phyloP scores from a whole-genome alignment of 1,140 invertebrate genomes.

The Aphaenogaster rudis region DNA sequence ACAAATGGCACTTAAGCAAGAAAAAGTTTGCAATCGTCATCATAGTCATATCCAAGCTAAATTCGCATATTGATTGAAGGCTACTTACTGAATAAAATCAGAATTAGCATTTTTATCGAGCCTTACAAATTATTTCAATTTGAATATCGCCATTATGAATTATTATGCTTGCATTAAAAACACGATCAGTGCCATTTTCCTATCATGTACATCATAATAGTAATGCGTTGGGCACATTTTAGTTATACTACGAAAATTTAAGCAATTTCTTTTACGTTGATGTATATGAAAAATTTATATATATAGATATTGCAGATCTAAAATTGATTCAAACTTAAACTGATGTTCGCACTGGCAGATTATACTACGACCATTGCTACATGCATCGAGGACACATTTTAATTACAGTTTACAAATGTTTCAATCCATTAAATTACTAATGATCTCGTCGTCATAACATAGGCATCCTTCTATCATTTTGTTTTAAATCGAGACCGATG shows the following conservation, averaged over 20 bases:
- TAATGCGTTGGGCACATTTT: constrained; percentile 34
- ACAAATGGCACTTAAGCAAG: constrained; percentile 57
- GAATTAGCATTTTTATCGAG: neutral
- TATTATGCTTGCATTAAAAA: constrained; percentile 48
- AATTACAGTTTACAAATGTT: constrained; percentile 30
- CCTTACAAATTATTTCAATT: constrained; percentile 4
- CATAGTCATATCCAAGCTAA: constrained; percentile 44
- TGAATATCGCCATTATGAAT: constrained; percentile 23
- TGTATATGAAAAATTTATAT: constrained; percentile 53
- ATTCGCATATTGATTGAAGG: constrained; percentile 54
- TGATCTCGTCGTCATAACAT: constrained; percentile 21
- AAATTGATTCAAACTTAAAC: constrained; percentile 9
- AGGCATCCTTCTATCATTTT: constrained; percentile 17
- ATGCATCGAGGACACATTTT: neutral
- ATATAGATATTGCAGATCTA: constrained; percentile 50
- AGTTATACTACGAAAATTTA: constrained; percentile 63
- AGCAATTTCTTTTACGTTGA: neutral
- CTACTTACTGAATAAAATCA: constrained; percentile 26
- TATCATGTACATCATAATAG: constrained; percentile 36
- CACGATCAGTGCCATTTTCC: constrained; percentile 20
- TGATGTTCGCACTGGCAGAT: constrained; percentile 26
- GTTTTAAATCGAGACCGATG: neutral
- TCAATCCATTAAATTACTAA: constrained; percentile 27
- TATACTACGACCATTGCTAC: constrained; percentile 19
- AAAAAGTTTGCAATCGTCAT: constrained; percentile 53